A percentile compares a stretch with the other conserved stretches of the same genome.
Conservation (phyloP, 2,113 vertebrate genomes). For the Ceuthmochares aereus region DNA sequence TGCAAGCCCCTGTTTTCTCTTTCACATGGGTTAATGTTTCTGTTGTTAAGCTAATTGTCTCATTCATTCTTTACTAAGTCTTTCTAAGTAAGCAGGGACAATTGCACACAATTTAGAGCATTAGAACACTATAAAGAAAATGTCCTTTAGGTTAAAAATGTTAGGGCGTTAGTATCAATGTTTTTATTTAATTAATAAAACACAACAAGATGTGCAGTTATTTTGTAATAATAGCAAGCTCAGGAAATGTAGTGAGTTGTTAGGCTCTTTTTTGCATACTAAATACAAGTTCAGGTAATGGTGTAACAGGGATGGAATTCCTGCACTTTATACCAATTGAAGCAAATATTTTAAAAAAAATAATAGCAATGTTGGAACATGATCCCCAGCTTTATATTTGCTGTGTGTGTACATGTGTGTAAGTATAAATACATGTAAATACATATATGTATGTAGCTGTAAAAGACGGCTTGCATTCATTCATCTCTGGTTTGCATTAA, state of each 20-base stretch:
- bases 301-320: not conserved
- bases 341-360: not conserved
- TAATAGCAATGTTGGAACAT: not conserved
- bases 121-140: constrained; percentile 25
- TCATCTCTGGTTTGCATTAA: not conserved
- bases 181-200: constrained; percentile 15
- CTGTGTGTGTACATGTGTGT: rapidly evolving
- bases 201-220: not conserved
- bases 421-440: rapidly evolving
- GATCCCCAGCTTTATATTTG: not conserved
- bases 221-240: not conserved
- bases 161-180: not conserved
- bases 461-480: not conserved
- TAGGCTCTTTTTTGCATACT: not conserved
- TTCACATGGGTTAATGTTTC: constrained; percentile 37
- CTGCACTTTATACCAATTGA: not conserved
- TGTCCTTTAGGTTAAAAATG: constrained; percentile 10
- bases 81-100: constrained; percentile 57
- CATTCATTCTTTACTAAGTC: constrained; percentile 62
- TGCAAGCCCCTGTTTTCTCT: not conserved
- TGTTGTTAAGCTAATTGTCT: constrained; percentile 71
- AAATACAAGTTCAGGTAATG: not conserved
- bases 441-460: not conserved
- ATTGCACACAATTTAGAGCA: constrained; percentile 57
- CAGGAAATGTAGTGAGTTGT: not conserved